phyloP scores from a whole-genome alignment of 1,140 invertebrate species.

The Lordiphosa clarofinis region DNA sequence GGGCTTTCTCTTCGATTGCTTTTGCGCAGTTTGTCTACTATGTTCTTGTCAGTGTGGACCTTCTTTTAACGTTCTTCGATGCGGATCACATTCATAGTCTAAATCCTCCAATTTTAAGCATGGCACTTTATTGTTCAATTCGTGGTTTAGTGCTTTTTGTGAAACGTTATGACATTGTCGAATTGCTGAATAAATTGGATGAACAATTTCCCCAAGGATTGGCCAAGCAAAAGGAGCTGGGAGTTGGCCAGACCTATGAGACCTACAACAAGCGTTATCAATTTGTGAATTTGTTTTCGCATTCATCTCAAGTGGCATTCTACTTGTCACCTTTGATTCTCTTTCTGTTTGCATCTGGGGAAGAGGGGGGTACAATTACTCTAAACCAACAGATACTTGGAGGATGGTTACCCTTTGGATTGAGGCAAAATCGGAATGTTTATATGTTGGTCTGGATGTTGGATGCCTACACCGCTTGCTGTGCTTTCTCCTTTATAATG shows the following conservation, averaged over 20 bases:
- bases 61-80: neutral
- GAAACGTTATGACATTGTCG: slow-evolving; percentile 33
- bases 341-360: slow-evolving; percentile 21
- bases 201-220: slow-evolving; percentile 30
- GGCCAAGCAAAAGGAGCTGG: slow-evolving; percentile 8
- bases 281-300: neutral
- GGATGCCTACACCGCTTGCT: slow-evolving; percentile 7
- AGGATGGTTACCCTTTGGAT: slow-evolving; percentile 35
- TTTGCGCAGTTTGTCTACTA: slow-evolving; percentile 6
- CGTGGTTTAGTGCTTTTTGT: slow-evolving; percentile 34
- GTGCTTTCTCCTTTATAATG: slow-evolving; percentile 25
- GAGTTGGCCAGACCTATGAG: slow-evolving; percentile 8
- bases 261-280: slow-evolving; percentile 11
- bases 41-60: slow-evolving; percentile 4
- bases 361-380: slow-evolving; percentile 9
- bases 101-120: slow-evolving; percentile 34
- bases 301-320: slow-evolving; percentile 18
- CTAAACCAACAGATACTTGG: slow-evolving; percentile 39
- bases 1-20: neutral
- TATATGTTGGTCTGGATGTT: slow-evolving; percentile 29
- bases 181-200: slow-evolving; percentile 38
- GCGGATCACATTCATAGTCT: neutral
- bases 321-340: slow-evolving; percentile 12
- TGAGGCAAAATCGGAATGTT: slow-evolving; percentile 17
- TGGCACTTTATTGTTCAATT: slow-evolving; percentile 28